A percentile compares a stretch with the other conserved stretches of the same genome.
phyloP scores from a whole-genome alignment of 2,113 vertebrate genomes.

The Petrocephalus microphthalmus region DNA sequence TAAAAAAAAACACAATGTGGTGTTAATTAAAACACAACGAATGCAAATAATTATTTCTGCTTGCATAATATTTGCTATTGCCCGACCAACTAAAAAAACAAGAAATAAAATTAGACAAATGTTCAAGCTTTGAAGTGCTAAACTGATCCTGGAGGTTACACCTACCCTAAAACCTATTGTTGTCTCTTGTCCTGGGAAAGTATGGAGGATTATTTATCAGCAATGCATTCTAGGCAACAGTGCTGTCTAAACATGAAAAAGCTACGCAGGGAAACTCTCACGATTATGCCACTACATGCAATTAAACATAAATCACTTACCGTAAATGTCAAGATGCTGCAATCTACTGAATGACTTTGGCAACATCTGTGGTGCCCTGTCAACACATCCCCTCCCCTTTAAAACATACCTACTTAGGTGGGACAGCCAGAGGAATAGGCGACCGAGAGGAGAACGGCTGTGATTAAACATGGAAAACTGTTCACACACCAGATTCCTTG shows the following conservation, averaged over 20 bases:
- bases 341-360: not conserved
- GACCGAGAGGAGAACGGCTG: not conserved
- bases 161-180: not conserved
- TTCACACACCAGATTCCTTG: not conserved
- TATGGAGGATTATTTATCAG: not conserved
- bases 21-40: not conserved
- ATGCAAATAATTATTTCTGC: not conserved
- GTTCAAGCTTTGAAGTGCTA: not conserved
- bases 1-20: not conserved
- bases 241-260: not conserved
- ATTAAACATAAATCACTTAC: not conserved
- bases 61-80: not conserved
- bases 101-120: not conserved
- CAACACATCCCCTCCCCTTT: not conserved
- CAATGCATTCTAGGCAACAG: not conserved
- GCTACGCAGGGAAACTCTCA: not conserved
- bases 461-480: not conserved
- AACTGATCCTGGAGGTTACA: not conserved
- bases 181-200: not conserved
- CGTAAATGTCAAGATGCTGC: not conserved
- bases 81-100: not conserved
- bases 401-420: not conserved
- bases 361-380: not conserved
- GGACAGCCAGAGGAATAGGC: not conserved
- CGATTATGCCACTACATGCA: not conserved